These are phyloP conservation scores for Lycodopsis pacificus DNA, from an alignment of 2,797 vertebrate genomes.

Conservation along the genomic window DNA sequence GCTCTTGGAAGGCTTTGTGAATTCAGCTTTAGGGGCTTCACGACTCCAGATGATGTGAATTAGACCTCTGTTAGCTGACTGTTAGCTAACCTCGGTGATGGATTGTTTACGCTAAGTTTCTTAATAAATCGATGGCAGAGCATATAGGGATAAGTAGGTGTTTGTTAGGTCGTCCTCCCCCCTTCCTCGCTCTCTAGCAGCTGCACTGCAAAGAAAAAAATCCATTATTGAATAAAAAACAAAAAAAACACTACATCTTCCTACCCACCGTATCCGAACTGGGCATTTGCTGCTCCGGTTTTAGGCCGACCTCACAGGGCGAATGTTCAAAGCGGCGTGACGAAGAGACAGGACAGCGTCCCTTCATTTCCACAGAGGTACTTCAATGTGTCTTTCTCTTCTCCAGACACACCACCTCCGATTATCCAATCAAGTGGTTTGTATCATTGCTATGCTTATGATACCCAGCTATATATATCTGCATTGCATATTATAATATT, in stretches of 20 bases:
- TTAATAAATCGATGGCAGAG: not conserved
- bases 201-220: not conserved
- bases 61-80: slow-evolving; percentile 12
- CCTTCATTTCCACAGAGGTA: not conserved
- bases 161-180: not conserved
- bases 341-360: not conserved
- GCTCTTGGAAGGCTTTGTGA: slow-evolving; percentile 51
- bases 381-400: not conserved
- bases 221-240: not conserved
- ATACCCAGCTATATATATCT: not conserved
- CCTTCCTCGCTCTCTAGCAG: too few species aligned
- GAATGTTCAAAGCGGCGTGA: not conserved
- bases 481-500: not conserved
- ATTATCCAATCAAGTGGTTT: not conserved
- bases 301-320: too few species aligned
- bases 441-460: not conserved
- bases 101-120: slow-evolving; percentile 35
- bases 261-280: too few species aligned
- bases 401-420: not conserved
- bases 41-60: slow-evolving; percentile 28
- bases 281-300: too few species aligned
- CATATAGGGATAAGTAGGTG: slow-evolving; percentile 15
- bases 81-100: slow-evolving; percentile 16
- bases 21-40: slow-evolving; percentile 40
- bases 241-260: too few species aligned